A percentile compares a stretch with the other conserved stretches of the same genome.
Conservation (phyloP, 2,113 vertebrate species). For the Tupaia chinensis region DNA sequence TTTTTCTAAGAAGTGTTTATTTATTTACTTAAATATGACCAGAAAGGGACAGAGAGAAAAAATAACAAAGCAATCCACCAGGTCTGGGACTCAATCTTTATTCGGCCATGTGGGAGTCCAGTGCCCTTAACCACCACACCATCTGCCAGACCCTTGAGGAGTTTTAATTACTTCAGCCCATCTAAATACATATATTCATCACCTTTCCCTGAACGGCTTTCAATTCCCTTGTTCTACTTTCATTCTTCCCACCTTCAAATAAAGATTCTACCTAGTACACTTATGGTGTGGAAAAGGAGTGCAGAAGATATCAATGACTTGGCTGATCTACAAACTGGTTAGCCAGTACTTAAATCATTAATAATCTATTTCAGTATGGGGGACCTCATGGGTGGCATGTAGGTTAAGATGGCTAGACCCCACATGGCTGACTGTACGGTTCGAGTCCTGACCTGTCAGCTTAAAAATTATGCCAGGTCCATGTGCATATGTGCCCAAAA, state of each 20-base stretch:
- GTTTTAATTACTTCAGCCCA: constrained; percentile 38
- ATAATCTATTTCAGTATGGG: background rate
- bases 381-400: too few species aligned
- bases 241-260: constrained; percentile 48
- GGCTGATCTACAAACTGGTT: constrained; percentile 35
- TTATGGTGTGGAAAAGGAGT: background rate
- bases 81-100: too few species aligned
- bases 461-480: too few species aligned
- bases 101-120: too few species aligned
- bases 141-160: background rate
- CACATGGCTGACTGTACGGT: too few species aligned
- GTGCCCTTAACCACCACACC: too few species aligned
- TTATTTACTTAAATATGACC: too few species aligned
- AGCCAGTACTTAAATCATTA: constrained; percentile 50
- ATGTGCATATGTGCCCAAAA: too few species aligned
- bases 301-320: constrained; percentile 30
- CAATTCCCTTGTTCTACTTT: background rate
- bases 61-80: too few species aligned
- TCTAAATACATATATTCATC: constrained; percentile 17
- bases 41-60: too few species aligned
- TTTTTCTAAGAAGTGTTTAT: background rate
- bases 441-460: too few species aligned
- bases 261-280: constrained; percentile 13
- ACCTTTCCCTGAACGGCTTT: background rate
- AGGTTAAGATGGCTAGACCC: too few species aligned